Evolutionary conservation across 2,888 invertebrate genomes (phyloP), one percentile per base, ranked within the genome.

Genomic region (Cacoxenus indagator): DNA sequence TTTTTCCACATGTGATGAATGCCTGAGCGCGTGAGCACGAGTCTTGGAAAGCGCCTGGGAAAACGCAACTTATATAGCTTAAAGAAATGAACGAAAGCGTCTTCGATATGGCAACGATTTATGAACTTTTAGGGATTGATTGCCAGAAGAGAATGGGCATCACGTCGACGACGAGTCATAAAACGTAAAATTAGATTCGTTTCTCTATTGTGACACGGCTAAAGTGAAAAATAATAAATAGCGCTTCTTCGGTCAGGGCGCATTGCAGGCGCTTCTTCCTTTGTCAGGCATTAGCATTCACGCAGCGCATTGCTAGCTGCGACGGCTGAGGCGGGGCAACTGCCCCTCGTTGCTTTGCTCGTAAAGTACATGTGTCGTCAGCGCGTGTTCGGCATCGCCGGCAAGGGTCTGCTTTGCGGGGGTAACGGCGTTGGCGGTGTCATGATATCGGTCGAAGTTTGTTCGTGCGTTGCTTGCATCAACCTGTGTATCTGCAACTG

Each of bases 151-250:
- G 37, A 37, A 37, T 37, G 37, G 43, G 43, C 71, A 76, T 69
- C 80, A 80, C 80, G 80, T 80, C 83, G 75, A 64, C 70, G 67
- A 72, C 69, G 76, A 79, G 78, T 79, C 83, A 80, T 80, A 80
- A 83, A 80, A 79, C 73, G 80, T 83, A 81, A 79, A 80, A 80
- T 83, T 81, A 81, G 80, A 62, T 62, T 45, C 26, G 27, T 45
- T 45, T 43, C 43, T 43, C 24, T 43, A 45, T n/a, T n/a, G 59
- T 59, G 17, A 14, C 9, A 14, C 61, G 45, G 29, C 45, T 45
- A 62, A 62, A 62, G 61, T 62, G 61, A 45, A 62, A 62, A 62
- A 45, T 61, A 61, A 61, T 61, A 31, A 37, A 37, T 5, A 31
- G 17, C 5, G n/a, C 22, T 55, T 26, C n/a, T 59, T 29, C 29